Evolutionary conservation across 37 sponge, comb jelly and placozoan genomes (phyloP).

Genomic region (Oscarella lobularis): DNA sequence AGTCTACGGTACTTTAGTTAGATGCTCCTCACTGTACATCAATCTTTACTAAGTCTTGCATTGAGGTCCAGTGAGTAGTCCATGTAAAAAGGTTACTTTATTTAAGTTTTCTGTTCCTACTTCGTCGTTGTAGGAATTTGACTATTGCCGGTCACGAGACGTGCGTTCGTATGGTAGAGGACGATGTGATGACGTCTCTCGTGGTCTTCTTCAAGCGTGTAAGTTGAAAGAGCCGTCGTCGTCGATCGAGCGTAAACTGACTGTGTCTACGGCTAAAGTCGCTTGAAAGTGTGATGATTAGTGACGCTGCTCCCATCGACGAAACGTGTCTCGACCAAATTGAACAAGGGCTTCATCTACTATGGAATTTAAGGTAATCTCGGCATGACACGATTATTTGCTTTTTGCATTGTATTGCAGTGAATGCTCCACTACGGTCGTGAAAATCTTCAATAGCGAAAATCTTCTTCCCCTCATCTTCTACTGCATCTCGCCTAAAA

Average conservation of each 20-base stretch:
- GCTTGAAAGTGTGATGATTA: too few relatives aligned
- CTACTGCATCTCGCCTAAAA: background rate
- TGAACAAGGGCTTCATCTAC: background rate
- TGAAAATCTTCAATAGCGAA: background rate
- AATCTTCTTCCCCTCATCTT: background rate
- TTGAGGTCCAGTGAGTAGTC: too few relatives aligned
- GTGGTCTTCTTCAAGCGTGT: background rate
- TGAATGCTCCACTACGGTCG: background rate
- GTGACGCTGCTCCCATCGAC: too few relatives aligned
- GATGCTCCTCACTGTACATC: too few relatives aligned
- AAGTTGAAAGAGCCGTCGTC: too few relatives aligned
- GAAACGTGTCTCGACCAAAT: too few relatives aligned
- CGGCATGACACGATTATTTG: background rate
- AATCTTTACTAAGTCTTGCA: too few relatives aligned
- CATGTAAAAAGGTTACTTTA: too few relatives aligned
- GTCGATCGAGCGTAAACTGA: too few relatives aligned
- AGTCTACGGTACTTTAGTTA: too few relatives aligned
- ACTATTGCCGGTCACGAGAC: background rate
- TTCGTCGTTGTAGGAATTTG: slow-evolving; percentile 1
- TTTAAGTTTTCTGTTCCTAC: too few relatives aligned
- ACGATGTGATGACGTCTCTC: background rate
- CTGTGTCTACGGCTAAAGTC: too few relatives aligned
- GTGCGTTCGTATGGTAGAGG: background rate
- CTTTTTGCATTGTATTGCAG: background rate
- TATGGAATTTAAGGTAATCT: background rate